A percentile compares a stretch with the other conserved stretches of the same genome.
Evolutionary conservation across 1,140 invertebrate species (phyloP).

Genomic region (Calliopsis andreniformis): DNA sequence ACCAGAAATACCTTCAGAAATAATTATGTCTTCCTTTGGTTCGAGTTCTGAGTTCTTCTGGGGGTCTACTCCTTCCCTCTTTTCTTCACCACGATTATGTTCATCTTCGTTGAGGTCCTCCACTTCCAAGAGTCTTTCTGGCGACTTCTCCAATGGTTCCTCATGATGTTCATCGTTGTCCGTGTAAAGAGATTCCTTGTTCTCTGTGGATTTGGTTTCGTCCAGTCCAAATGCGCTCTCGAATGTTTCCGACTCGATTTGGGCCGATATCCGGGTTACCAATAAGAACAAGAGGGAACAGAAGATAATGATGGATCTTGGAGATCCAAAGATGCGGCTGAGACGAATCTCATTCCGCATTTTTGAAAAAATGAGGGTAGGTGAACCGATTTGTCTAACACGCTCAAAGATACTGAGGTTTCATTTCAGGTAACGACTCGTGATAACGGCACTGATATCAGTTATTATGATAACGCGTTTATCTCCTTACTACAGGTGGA

Average conservation of each 20-base stretch:
- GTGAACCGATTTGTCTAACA: constrained; percentile 54
- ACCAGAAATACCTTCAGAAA: constrained; percentile 23
- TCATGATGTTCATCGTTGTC: neutral
- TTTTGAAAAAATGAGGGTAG: constrained; percentile 33
- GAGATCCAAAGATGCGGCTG: constrained; percentile 21
- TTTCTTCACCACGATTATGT: neutral
- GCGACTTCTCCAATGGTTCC: neutral
- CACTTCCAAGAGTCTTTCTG: constrained; percentile 10
- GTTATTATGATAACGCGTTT: constrained; percentile 66
- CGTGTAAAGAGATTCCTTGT: neutral
- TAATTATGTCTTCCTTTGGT: neutral
- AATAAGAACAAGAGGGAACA: neutral
- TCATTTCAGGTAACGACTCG: constrained; percentile 40
- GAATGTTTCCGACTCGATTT: constrained; percentile 52
- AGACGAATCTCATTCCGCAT: constrained; percentile 50
- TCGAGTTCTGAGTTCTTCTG: neutral
- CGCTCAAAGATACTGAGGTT: constrained; percentile 56
- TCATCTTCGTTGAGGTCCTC: constrained; percentile 48
- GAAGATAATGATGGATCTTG: constrained; percentile 18
- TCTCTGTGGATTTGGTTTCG: neutral
- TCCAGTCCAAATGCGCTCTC: constrained; percentile 61
- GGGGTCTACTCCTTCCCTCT: neutral
- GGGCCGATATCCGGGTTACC: neutral
- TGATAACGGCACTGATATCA: constrained; percentile 69
- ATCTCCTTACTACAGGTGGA: constrained; percentile 64